Conservation (phyloP, 2,888 invertebrate species). For the Netelia fuscicornis region DNA sequence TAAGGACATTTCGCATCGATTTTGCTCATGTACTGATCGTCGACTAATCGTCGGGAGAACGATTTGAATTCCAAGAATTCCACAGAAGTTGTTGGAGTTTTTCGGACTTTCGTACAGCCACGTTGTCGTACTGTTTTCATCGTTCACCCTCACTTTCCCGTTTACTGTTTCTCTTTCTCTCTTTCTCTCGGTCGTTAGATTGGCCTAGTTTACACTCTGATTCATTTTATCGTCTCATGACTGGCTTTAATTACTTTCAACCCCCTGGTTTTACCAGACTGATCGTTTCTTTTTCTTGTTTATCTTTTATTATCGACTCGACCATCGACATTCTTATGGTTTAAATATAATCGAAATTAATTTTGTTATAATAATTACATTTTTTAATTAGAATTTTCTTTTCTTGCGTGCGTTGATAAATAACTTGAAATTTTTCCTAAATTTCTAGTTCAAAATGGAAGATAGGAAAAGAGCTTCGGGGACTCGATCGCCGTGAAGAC, state of each 20-base stretch:
- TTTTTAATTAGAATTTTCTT: too few species aligned
- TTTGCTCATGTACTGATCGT: neutral
- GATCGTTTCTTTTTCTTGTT: slow-evolving; percentile 12
- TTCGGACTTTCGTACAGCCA: neutral
- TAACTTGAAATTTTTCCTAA: too few species aligned
- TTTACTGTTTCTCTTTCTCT: neutral
- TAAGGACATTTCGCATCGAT: neutral
- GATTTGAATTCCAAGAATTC: slow-evolving; percentile 37
- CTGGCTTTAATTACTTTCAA: slow-evolving; percentile 28
- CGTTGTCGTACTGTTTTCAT: neutral
- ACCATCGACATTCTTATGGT: neutral
- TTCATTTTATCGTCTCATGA: slow-evolving; percentile 34
- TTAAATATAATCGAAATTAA: too few species aligned
- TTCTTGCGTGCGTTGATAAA: too few species aligned
- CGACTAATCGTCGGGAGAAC: slow-evolving; percentile 33
- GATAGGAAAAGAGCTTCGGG: too few species aligned
- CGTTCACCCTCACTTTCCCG: neutral
- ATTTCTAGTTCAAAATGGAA: too few species aligned
- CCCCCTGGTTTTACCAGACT: slow-evolving; percentile 10
- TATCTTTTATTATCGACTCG: slow-evolving; percentile 7
- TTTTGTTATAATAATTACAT: too few species aligned
- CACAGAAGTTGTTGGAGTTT: neutral
- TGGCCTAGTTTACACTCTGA: slow-evolving; percentile 11
- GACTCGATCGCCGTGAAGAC: too few species aligned
- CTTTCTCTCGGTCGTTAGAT: neutral